These are phyloP conservation scores for Chaetodon auriga DNA, from an alignment of 2,113 vertebrate genomes.

Conservation along the genomic window DNA sequence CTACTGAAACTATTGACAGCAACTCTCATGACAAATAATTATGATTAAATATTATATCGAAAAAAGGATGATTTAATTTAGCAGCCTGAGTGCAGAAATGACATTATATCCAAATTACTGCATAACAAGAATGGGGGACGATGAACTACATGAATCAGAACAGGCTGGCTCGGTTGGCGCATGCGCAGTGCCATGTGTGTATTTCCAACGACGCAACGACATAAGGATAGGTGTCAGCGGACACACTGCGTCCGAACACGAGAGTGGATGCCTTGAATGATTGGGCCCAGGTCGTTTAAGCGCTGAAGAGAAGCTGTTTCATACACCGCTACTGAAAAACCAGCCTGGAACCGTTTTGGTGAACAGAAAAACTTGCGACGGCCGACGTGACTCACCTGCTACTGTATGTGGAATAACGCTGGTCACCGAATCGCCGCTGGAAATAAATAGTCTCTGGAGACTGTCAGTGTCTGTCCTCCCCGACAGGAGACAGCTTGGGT, in stretches of 20 bases:
- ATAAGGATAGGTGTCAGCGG: conserved; percentile 8
- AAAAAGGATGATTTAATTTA: neutral
- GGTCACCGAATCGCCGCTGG: conserved; percentile 4
- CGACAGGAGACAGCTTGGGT: neutral
- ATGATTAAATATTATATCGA: neutral
- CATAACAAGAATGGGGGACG: neutral
- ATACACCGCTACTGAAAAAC: neutral
- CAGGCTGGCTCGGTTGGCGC: conserved; percentile 17
- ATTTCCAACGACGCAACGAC: conserved; percentile 70
- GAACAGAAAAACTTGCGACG: neutral
- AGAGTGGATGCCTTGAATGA: rapidly evolving
- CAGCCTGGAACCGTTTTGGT: neutral
- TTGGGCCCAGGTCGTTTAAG: neutral
- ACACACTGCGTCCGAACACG: no score
- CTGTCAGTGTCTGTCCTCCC: neutral
- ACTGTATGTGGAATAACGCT: conserved; percentile 29
- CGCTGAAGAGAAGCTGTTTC: neutral
- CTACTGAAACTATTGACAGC: neutral
- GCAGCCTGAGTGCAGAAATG: neutral
- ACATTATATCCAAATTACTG: rapidly evolving
- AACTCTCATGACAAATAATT: neutral
- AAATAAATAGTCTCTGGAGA: neutral
- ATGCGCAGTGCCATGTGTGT: conserved; percentile 52
- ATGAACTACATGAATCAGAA: neutral
- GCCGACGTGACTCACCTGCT: conserved; percentile 80